Percentiles rank a stretch among this genome's conserved stretches.
Evolutionary conservation across 2,797 vertebrate genomes (phyloP).

Genomic region (Leptatherina wallacei): DNA sequence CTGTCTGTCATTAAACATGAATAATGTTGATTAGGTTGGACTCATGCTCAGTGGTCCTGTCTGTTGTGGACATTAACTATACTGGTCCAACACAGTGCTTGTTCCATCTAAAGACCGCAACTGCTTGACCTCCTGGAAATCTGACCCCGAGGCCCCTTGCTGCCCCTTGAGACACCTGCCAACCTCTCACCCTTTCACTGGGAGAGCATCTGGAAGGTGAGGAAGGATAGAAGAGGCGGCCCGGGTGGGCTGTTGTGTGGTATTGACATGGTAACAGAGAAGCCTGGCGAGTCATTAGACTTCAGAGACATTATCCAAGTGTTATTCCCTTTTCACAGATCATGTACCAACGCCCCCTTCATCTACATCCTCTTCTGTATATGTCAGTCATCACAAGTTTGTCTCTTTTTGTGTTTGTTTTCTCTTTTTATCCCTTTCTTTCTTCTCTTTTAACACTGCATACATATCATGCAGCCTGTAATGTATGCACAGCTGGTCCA

Average conservation of each 20-base stretch:
- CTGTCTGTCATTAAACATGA: conserved; percentile 54
- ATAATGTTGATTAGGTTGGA: conserved; percentile 68
- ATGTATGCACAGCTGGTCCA: conserved; percentile 85
- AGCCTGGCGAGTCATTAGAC: conserved; percentile 48
- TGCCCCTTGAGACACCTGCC: conserved; percentile 80
- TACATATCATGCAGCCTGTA: conserved; percentile 48
- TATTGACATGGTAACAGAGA: conserved; percentile 73
- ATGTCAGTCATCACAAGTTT: conserved; percentile 24
- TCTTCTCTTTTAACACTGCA: conserved; percentile 34
- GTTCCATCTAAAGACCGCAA: conserved; percentile 24
- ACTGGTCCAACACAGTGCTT: conserved; percentile 33
- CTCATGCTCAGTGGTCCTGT: conserved; percentile 47
- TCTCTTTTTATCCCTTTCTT: conserved; percentile 23
- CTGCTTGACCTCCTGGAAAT: conserved; percentile 72
- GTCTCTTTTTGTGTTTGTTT: conserved; percentile 20
- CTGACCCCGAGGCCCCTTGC: conserved; percentile 61
- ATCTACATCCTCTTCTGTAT: conserved; percentile 28
- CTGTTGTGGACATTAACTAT: conserved; percentile 50
- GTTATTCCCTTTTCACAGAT: conserved; percentile 53
- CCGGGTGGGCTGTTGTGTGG: conserved; percentile 53
- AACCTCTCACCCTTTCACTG: conserved; percentile 77
- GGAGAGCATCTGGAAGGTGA: conserved; percentile 73
- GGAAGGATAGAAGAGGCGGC: conserved; percentile 45
- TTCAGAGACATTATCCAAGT: conserved; percentile 50
- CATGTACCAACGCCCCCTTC: conserved; percentile 35